These are phyloP conservation scores for Lagria hirta DNA, from an alignment of 2,888 invertebrate genomes.

Conservation along the genomic window DNA sequence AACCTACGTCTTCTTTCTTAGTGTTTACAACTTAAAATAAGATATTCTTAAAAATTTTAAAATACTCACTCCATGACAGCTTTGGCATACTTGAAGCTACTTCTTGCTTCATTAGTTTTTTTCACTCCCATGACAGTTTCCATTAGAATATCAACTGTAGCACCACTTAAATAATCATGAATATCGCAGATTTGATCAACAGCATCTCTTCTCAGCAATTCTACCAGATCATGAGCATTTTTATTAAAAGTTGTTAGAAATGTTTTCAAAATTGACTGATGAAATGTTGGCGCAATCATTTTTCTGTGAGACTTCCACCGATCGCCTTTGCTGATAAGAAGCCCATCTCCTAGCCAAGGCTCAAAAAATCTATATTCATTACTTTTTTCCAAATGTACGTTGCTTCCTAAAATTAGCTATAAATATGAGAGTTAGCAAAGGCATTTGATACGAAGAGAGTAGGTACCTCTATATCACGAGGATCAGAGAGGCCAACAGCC, in stretches of 20 bases:
- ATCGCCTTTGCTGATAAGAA: slow-evolving; percentile 79
- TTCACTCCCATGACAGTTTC: slow-evolving; percentile 90
- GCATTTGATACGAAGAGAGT: slow-evolving; percentile 37
- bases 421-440: background rate
- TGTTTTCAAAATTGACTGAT: slow-evolving; percentile 81
- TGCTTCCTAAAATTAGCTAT: slow-evolving; percentile 66
- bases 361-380: slow-evolving; percentile 77
- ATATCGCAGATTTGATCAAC: slow-evolving; percentile 71
- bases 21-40: too few species aligned
- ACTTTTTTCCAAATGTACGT: slow-evolving; percentile 79
- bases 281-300: slow-evolving; percentile 85
- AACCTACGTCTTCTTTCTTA: too few species aligned
- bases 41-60: too few species aligned
- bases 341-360: slow-evolving; percentile 82
- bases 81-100: slow-evolving; percentile 82
- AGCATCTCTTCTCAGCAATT: slow-evolving; percentile 67
- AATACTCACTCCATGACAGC: slow-evolving; percentile 72
- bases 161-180: slow-evolving; percentile 83
- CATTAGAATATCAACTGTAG: slow-evolving; percentile 78
- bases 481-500: slow-evolving; percentile 71
- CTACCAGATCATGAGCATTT: slow-evolving; percentile 74
- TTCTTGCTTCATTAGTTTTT: slow-evolving; percentile 76
- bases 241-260: slow-evolving; percentile 84
- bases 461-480: slow-evolving; percentile 73
- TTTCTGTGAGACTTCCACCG: slow-evolving; percentile 86